phyloP scores from a whole-genome alignment of 2,113 vertebrate species.

The Actinemys pallida region DNA sequence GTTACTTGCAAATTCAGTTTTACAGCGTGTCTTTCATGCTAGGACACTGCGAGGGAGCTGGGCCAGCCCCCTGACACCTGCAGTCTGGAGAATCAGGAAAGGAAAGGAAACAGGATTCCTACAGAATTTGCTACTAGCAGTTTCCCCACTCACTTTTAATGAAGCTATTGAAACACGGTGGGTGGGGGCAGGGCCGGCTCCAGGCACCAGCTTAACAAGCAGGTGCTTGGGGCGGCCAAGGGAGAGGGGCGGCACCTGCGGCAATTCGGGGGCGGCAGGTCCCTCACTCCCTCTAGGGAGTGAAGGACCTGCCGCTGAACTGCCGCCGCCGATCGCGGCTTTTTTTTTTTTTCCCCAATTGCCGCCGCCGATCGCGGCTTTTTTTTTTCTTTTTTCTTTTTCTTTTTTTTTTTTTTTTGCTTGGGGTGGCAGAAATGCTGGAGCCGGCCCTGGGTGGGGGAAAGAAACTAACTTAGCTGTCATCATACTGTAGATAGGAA shows the following conservation, averaged over 20 bases:
- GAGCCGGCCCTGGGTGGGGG: not conserved
- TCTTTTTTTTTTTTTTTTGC: no score
- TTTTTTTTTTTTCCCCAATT: no score
- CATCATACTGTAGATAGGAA: fast-evolving
- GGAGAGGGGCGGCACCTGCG: no score
- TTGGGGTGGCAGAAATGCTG: no score
- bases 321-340: not conserved
- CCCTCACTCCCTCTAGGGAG: no score
- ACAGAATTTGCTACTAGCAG: not conserved
- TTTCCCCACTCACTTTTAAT: not conserved
- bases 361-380: no score
- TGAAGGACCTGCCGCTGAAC: no score
- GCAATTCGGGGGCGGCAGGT: no score
- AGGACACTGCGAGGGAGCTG: not conserved
- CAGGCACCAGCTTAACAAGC: no score
- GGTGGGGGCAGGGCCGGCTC: not conserved
- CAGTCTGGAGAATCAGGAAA: not conserved
- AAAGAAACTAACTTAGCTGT: not conserved
- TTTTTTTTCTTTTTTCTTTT: no score
- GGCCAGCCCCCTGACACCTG: not conserved
- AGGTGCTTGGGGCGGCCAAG: no score
- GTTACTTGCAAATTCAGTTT: not conserved
- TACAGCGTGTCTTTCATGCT: not conserved
- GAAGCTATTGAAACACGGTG: not conserved
- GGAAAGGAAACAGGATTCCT: not conserved